Percentiles rank a stretch among this genome's conserved stretches.
Evolutionary conservation across 1,140 invertebrate genomes (phyloP).

Genomic region (Bombus pyrosoma): DNA sequence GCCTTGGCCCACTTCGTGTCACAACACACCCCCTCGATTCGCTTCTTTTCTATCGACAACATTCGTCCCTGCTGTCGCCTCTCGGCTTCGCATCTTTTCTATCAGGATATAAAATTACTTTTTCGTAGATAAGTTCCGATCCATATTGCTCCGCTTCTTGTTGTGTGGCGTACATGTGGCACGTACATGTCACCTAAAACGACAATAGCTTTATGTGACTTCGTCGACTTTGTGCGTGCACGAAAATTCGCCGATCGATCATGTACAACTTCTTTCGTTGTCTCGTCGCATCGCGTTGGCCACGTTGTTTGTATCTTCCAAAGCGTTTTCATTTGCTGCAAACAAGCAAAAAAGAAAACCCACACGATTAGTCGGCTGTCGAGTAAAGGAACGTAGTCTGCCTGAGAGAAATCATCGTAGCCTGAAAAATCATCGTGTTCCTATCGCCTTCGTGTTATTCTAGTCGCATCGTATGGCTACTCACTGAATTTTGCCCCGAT

Average conservation of each 20-base stretch:
- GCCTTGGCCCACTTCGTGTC: neutral
- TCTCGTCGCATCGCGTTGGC: neutral
- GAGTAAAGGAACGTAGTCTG: neutral
- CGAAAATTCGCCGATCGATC: slow-evolving; percentile 32
- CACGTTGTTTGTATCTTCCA: slow-evolving; percentile 24
- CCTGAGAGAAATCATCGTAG: slow-evolving; percentile 34
- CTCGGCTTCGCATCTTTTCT: neutral
- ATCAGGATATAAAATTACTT: slow-evolving; percentile 29
- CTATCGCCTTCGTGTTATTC: neutral
- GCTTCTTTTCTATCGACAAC: neutral
- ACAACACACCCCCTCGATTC: slow-evolving; percentile 10
- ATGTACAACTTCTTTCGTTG: neutral
- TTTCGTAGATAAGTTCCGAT: neutral
- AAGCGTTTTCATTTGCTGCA: slow-evolving; percentile 68
- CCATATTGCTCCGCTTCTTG: neutral
- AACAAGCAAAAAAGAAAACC: slow-evolving; percentile 76
- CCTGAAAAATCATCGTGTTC: slow-evolving; percentile 38
- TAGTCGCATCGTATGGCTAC: neutral
- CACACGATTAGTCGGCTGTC: slow-evolving; percentile 66
- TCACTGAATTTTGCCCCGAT: neutral
- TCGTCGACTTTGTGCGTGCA: slow-evolving; percentile 33
- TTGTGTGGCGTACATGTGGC: slow-evolving; percentile 72
- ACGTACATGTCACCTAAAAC: slow-evolving; percentile 80
- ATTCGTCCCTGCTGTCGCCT: neutral
- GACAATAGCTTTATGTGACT: slow-evolving; percentile 76